Percentiles rank a stretch among this genome's conserved stretches.
Evolutionary conservation across 2,113 vertebrate genomes (phyloP).

Genomic region (Mixornis gularis): DNA sequence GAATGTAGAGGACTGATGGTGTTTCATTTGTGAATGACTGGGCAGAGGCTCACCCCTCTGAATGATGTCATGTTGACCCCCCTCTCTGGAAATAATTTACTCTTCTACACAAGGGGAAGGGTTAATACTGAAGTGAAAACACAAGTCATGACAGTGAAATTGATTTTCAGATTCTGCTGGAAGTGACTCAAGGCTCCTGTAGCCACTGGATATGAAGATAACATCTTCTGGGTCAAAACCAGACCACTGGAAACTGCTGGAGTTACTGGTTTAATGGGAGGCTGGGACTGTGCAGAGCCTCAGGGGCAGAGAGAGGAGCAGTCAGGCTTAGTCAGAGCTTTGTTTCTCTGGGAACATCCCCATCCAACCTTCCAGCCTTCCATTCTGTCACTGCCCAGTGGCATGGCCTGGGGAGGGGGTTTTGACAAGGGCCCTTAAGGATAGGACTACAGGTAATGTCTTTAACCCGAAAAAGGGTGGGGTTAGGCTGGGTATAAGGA

Average conservation of each 20-base stretch:
- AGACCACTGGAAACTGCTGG: not conserved
- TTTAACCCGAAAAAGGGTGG: not conserved
- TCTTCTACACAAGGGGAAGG: not conserved
- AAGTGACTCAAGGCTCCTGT: not conserved
- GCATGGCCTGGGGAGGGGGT: not conserved
- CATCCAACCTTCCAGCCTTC: not conserved
- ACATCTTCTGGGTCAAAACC: not conserved
- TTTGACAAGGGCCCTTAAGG: not conserved
- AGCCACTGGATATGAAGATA: not conserved
- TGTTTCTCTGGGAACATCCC: not conserved
- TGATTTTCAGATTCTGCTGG: constrained; percentile 12
- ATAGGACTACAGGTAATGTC: not conserved
- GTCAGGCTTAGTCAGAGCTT: not conserved
- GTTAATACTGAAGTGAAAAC: not conserved
- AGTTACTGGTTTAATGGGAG: not conserved
- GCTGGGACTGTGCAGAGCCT: not conserved
- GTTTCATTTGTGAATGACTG: not conserved
- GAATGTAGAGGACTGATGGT: not conserved
- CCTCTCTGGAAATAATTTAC: not conserved
- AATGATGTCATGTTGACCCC: not conserved
- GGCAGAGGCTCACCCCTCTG: not conserved
- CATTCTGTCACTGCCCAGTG: not conserved
- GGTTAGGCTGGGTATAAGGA: not conserved
- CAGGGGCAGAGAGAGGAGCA: not conserved
- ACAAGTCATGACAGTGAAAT: not conserved